These are phyloP conservation scores for Drosophila mayri DNA, from an alignment of 1,140 invertebrate species.

Conservation along the genomic window DNA sequence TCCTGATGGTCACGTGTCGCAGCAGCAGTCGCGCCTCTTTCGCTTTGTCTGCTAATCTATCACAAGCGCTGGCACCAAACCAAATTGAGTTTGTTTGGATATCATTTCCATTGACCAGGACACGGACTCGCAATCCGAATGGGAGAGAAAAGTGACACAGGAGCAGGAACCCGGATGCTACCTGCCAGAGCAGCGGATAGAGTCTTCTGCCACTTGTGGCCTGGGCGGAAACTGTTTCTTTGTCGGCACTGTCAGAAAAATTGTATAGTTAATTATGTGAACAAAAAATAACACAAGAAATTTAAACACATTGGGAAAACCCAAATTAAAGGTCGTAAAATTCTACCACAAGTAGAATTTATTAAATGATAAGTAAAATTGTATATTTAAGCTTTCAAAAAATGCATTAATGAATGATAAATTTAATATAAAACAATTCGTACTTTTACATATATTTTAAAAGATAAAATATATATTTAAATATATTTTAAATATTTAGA, in stretches of 20 bases:
- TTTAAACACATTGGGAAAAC: no score
- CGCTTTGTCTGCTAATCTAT: constrained; percentile 83
- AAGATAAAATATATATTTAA: neutral
- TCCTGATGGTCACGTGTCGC: constrained; percentile 70
- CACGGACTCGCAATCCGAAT: constrained; percentile 6
- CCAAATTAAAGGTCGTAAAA: neutral
- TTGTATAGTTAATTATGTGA: no score
- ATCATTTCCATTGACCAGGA: constrained; percentile 63
- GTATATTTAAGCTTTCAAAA: no score
- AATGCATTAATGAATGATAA: neutral
- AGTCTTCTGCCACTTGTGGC: constrained; percentile 57
- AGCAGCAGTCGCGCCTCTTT: constrained; percentile 61
- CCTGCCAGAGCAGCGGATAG: constrained; percentile 45
- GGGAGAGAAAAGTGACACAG: neutral
- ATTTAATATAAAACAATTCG: no score
- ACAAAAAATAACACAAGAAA: no score
- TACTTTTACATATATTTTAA: no score
- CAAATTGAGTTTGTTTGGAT: constrained; percentile 82
- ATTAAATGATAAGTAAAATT: no score
- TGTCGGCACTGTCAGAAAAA: no score
- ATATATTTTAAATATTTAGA: neutral
- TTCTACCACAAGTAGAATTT: neutral
- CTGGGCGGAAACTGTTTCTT: constrained; percentile 10
- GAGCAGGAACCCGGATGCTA: constrained; percentile 46
- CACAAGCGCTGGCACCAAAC: constrained; percentile 73